phyloP scores from a whole-genome alignment of 2,113 vertebrate species.

The Halichoeres trimaculatus region DNA sequence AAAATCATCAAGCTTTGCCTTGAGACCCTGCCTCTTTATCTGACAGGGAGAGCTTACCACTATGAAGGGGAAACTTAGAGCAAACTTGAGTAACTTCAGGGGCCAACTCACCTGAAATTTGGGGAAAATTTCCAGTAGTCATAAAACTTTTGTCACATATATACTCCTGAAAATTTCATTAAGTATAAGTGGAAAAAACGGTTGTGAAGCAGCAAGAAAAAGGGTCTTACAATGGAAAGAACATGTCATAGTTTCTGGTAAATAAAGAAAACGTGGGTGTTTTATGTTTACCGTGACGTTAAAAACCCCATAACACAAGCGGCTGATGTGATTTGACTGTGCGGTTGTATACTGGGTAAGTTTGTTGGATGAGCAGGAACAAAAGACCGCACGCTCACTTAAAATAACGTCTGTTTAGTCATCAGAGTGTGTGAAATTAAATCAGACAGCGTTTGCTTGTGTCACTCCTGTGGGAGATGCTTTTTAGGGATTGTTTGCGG shows the following conservation, averaged over 20 bases:
- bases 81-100: no score
- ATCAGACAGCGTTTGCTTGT: constrained; percentile 42
- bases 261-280: not conserved
- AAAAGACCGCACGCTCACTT: not conserved
- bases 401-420: constrained; percentile 27
- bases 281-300: not conserved
- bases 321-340: not conserved
- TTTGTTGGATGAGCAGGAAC: constrained; percentile 12
- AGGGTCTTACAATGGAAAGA: not conserved
- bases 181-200: no score
- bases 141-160: no score
- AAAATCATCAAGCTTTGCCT: no score
- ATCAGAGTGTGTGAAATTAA: constrained; percentile 37
- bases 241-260: not conserved
- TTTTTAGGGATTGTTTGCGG: constrained; percentile 56
- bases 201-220: not conserved
- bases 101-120: no score
- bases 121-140: no score
- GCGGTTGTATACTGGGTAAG: not conserved
- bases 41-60: no score
- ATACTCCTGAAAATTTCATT: no score
- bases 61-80: no score
- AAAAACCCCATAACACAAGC: not conserved
- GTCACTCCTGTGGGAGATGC: constrained; percentile 45
- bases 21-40: no score